A percentile compares a stretch with the other conserved stretches of the same genome.
These are phyloP conservation scores for Phaedon cochleariae DNA, from an alignment of 2,888 invertebrate genomes.

Conservation along the genomic window DNA sequence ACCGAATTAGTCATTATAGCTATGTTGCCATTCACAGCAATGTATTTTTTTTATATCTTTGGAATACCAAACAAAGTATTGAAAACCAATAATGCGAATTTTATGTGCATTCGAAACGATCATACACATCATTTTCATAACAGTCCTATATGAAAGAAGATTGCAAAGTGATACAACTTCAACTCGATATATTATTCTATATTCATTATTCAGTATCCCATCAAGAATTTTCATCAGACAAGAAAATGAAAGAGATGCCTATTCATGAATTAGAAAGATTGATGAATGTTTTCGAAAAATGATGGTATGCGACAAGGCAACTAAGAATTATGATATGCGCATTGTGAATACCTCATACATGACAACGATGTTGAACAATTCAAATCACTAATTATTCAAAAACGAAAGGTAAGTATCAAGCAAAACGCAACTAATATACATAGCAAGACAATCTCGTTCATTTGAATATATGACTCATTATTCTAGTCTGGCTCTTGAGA, in stretches of 20 bases:
- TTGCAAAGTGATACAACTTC: too few relatives aligned
- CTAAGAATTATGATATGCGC: background rate
- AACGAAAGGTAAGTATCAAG: background rate
- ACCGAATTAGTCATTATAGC: too few relatives aligned
- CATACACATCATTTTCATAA: too few relatives aligned
- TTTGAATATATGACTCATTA: conserved; percentile 19
- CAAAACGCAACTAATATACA: conserved; percentile 14
- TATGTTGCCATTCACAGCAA: too few relatives aligned
- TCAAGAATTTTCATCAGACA: background rate
- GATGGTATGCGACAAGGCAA: background rate
- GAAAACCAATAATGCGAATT: too few relatives aligned
- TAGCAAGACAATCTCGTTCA: conserved; percentile 14
- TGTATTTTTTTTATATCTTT: too few relatives aligned
- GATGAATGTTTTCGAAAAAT: background rate
- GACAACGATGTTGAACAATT: background rate
- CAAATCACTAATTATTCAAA: background rate
- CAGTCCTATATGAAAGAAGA: too few relatives aligned
- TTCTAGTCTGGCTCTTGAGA: conserved; percentile 6
- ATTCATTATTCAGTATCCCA: too few relatives aligned
- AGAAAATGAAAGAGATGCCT: background rate
- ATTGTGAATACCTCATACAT: background rate
- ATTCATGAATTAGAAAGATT: background rate
- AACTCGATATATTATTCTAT: too few relatives aligned
- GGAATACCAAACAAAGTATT: too few relatives aligned
- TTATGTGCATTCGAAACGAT: too few relatives aligned